Conservation (phyloP, 2,113 vertebrate genomes). For the Pungitius pungitius region DNA sequence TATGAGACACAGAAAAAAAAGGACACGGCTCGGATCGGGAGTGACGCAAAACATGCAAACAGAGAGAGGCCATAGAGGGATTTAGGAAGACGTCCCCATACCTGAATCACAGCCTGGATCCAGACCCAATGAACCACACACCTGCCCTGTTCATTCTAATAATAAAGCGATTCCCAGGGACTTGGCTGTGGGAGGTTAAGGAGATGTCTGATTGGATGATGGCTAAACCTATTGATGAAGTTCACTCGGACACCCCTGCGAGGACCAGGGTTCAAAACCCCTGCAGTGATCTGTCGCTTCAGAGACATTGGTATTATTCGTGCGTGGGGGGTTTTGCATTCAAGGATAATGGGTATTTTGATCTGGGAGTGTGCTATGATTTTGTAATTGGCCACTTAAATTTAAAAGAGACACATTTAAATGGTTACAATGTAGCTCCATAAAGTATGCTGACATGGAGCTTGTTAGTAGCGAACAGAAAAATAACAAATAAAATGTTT, state of each 20-base stretch:
- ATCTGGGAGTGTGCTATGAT: neutral
- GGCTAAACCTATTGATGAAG: conserved; percentile 32
- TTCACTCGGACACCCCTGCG: neutral
- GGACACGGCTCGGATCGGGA: conserved; percentile 54
- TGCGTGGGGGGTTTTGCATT: conserved; percentile 11
- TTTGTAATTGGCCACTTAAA: neutral
- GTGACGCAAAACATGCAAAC: conserved; percentile 61
- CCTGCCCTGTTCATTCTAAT: conserved; percentile 39
- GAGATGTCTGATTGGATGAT: conserved; percentile 46
- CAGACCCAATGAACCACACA: conserved; percentile 38
- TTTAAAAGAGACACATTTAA: neutral
- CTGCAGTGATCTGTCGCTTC: conserved; percentile 44
- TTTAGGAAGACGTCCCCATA: conserved; percentile 5
- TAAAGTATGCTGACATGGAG: neutral
- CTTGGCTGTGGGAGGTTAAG: conserved; percentile 6
- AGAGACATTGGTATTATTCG: conserved; percentile 34
- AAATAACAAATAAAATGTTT: neutral
- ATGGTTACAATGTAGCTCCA: neutral
- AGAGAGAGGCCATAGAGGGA: conserved; percentile 50
- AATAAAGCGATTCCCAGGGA: conserved; percentile 4
- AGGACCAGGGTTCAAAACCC: conserved; percentile 36
- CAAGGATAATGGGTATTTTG: conserved; percentile 26
- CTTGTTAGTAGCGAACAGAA: too few relatives aligned
- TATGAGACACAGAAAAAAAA: conserved; percentile 67
- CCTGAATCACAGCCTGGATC: too few relatives aligned